Percentiles rank a stretch among this genome's conserved stretches.
These are phyloP conservation scores for Corythaixoides concolor DNA, from an alignment of 2,113 vertebrate genomes.

Conservation along the genomic window DNA sequence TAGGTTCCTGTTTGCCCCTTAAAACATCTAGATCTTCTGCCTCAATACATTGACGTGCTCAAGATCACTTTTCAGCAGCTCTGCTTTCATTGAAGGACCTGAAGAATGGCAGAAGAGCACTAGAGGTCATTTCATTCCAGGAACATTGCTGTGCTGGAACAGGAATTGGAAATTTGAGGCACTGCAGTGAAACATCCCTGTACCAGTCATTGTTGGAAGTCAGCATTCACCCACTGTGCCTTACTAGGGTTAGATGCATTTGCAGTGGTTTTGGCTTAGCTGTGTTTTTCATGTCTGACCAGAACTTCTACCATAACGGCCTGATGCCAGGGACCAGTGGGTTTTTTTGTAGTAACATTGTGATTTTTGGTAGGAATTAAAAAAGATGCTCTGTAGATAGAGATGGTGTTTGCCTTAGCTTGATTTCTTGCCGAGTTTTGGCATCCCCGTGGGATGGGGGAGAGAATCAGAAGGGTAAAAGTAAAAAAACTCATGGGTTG, in stretches of 20 bases:
- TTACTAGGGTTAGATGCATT: not conserved
- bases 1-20: not conserved
- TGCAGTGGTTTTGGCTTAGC: not conserved
- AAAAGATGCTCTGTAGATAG: not conserved
- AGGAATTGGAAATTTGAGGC: not conserved
- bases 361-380: not conserved
- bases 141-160: not conserved
- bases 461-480: no score
- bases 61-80: not conserved
- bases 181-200: not conserved
- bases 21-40: not conserved
- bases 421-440: not conserved
- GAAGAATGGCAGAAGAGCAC: not conserved
- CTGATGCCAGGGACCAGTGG: not conserved
- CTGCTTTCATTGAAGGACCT: not conserved
- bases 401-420: not conserved
- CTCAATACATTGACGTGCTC: not conserved
- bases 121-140: not conserved
- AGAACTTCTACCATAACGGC: not conserved
- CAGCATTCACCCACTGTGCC: not conserved
- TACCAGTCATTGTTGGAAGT: not conserved
- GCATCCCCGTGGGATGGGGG: no score
- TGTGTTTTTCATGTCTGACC: not conserved
- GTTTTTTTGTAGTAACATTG: not conserved
- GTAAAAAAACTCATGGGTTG: no score